Conservation (phyloP, 2,888 invertebrate species). For the Lasioglossum morio region DNA sequence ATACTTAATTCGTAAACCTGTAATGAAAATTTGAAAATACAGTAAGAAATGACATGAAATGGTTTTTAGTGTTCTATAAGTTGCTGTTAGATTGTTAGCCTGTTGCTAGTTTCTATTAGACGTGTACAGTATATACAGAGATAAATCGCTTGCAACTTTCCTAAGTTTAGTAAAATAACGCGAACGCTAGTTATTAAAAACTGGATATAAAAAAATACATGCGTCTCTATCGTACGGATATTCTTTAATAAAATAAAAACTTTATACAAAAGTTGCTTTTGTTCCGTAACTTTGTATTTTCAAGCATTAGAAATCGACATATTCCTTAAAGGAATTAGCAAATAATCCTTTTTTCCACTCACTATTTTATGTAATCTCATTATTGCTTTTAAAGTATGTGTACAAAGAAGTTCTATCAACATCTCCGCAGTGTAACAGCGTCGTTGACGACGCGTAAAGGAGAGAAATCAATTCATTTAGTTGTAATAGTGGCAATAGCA, state of each 20-base stretch:
- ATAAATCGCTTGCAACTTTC: background rate
- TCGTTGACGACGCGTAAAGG: background rate
- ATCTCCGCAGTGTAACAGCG: background rate
- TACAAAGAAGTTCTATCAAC: slow-evolving; percentile 1
- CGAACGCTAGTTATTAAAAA: background rate
- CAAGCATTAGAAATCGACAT: background rate
- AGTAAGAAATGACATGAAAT: background rate
- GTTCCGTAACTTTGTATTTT: background rate
- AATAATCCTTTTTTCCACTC: background rate
- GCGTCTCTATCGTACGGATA: slow-evolving; percentile 9
- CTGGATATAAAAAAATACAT: slow-evolving; percentile 26
- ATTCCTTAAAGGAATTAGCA: slow-evolving; percentile 2
- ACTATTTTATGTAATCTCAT: background rate
- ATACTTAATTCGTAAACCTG: slow-evolving; percentile 2
- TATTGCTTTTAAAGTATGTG: slow-evolving; percentile 1
- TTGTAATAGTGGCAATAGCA: background rate
- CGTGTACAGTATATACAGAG: background rate
- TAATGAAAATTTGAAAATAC: slow-evolving; percentile 9
- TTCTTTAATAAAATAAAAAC: slow-evolving; percentile 36
- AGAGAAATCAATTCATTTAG: slow-evolving; percentile 6
- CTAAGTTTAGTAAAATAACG: background rate
- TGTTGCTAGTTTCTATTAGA: slow-evolving; percentile 6
- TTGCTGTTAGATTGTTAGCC: background rate
- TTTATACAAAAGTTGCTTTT: slow-evolving; percentile 17
- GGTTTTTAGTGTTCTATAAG: background rate